phyloP scores from a whole-genome alignment of 2,113 vertebrate genomes.

The Thymallus thymallus region DNA sequence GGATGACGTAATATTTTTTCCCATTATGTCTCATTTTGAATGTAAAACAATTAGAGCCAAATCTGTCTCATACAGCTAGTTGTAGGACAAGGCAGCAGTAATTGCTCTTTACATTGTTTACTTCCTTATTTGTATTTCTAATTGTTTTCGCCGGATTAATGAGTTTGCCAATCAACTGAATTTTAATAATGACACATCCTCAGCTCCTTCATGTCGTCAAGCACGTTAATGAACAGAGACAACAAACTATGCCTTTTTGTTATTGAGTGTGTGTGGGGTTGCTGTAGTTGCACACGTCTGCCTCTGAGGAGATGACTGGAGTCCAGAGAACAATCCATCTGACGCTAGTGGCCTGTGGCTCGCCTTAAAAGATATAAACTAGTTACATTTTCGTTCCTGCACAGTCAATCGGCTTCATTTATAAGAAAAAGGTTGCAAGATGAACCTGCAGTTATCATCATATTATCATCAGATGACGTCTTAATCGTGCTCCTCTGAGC shows the following conservation, averaged over 20 bases:
- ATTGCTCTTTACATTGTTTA: background rate
- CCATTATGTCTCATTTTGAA: background rate
- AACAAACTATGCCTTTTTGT: background rate
- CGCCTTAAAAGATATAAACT: background rate
- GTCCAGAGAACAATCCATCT: background rate
- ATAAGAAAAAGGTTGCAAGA: no score
- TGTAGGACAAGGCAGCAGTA: background rate
- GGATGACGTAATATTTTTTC: background rate
- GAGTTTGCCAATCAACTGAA: slow-evolving; percentile 1
- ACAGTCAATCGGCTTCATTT: no score
- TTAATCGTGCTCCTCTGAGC: no score
- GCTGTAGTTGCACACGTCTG: background rate
- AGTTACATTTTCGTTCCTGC: no score
- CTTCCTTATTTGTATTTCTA: slow-evolving; percentile 4
- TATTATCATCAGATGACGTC: no score
- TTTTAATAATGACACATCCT: background rate
- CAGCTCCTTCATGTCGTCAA: background rate
- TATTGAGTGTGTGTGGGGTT: background rate
- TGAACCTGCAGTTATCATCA: no score
- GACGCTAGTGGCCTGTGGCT: background rate
- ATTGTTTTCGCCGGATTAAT: background rate
- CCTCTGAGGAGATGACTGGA: background rate
- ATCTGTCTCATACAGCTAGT: background rate
- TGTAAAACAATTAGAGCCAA: background rate
- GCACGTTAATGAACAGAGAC: background rate